A percentile compares a stretch with the other conserved stretches of the same genome.
Conservation (phyloP, 1,140 invertebrate genomes). For the Drosophila oshimai region DNA sequence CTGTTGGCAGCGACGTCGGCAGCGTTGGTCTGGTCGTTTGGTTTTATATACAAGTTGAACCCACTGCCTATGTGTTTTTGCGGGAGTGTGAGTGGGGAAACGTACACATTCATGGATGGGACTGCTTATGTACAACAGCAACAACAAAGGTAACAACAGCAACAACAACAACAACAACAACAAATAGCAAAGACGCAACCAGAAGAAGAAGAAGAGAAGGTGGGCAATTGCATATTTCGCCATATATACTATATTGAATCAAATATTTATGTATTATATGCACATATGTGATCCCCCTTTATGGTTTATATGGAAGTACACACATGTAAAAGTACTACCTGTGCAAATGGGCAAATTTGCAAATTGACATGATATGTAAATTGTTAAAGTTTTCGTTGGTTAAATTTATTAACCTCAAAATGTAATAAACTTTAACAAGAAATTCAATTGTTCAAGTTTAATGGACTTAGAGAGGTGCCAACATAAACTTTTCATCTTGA, state of each 20-base stretch:
- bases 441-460: too few species aligned
- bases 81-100: slow-evolving; percentile 50
- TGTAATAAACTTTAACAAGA: too few species aligned
- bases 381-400: slow-evolving; percentile 27
- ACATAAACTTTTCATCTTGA: too few species aligned
- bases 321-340: slow-evolving; percentile 2
- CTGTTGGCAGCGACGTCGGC: slow-evolving; percentile 21
- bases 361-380: slow-evolving; percentile 33
- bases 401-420: slow-evolving; percentile 15
- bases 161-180: slow-evolving; percentile 41
- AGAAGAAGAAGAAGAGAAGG: slow-evolving; percentile 6
- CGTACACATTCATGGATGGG: slow-evolving; percentile 16
- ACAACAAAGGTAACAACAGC: slow-evolving; percentile 31
- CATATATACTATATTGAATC: slow-evolving; percentile 26
- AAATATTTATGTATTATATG: slow-evolving; percentile 16
- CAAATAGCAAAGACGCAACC: slow-evolving; percentile 32
- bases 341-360: slow-evolving; percentile 23
- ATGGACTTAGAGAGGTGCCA: too few species aligned
- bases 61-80: slow-evolving; percentile 50
- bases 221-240: slow-evolving; percentile 48
- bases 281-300: not conserved
- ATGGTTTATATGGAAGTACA: slow-evolving; percentile 1
- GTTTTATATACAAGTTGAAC: slow-evolving; percentile 73
- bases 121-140: slow-evolving; percentile 55
- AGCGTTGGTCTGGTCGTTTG: slow-evolving; percentile 39